Evolutionary conservation across 1,140 invertebrate species (phyloP).

Genomic region (Neotoxoptera formosana): DNA sequence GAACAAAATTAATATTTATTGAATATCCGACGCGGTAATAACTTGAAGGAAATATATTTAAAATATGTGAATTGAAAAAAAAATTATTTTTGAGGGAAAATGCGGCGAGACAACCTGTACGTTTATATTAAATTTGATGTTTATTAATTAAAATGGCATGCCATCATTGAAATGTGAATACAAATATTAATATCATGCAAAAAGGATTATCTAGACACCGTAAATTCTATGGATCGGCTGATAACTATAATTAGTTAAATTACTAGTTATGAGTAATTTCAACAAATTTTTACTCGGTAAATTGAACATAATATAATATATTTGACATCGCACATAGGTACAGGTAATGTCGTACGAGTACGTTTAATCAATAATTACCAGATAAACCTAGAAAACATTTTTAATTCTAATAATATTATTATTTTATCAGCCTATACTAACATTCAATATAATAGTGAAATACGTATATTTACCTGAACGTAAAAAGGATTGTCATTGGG

Average conservation of each 20-base stretch:
- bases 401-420: not conserved
- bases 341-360: not conserved
- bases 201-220: not conserved
- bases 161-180: no score
- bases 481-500: conserved; percentile 46
- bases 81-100: no score
- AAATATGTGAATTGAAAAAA: not conserved
- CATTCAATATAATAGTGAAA: not conserved
- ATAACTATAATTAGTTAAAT: not conserved
- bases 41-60: no score
- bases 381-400: not conserved
- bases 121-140: not conserved
- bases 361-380: not conserved
- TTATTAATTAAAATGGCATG: not conserved
- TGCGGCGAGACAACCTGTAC: not conserved
- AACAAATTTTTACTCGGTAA: not conserved
- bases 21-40: not conserved
- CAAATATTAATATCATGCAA: no score
- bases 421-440: not conserved
- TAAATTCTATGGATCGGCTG: not conserved
- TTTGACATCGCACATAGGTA: not conserved
- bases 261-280: not conserved
- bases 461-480: conserved; percentile 26
- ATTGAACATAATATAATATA: not conserved
- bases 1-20: not conserved